Evolutionary conservation across 2,113 vertebrate genomes (phyloP).

Genomic region (Nestor notabilis): DNA sequence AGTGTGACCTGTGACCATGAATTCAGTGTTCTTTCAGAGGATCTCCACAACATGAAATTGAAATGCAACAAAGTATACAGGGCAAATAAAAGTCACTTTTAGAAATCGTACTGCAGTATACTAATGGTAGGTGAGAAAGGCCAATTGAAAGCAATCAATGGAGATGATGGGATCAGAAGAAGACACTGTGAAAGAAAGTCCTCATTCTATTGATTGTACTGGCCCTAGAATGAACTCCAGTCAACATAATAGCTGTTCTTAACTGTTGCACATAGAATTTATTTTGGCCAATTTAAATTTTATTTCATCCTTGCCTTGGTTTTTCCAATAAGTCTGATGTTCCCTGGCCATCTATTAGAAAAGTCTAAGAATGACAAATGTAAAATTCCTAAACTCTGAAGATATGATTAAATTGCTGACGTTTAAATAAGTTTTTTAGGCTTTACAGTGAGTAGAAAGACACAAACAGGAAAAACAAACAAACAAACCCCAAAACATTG

Average conservation of each 20-base stretch:
- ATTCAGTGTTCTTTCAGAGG: not conserved
- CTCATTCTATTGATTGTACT: not conserved
- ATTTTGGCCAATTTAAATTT: not conserved
- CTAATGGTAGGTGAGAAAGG: not conserved
- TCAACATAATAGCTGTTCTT: not conserved
- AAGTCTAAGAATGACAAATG: not conserved
- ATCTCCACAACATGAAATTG: not conserved
- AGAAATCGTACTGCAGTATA: not conserved
- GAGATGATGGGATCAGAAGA: not conserved
- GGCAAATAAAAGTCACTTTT: not conserved
- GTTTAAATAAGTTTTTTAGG: not conserved
- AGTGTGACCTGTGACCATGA: not conserved
- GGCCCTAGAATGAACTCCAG: not conserved
- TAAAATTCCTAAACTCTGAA: not conserved
- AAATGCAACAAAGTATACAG: not conserved
- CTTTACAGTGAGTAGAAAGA: not conserved
- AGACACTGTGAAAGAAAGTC: not conserved
- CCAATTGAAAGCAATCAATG: not conserved
- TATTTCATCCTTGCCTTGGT: not conserved
- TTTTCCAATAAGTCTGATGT: not conserved
- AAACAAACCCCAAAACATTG: accelerated
- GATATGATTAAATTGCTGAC: not conserved
- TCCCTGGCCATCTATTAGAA: not conserved
- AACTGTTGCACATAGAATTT: not conserved
- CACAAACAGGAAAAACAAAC: not conserved